Base-by-base conservation (phyloP, 2,797 vertebrate genomes). In the Parauchenoglanis punctatus region DNA sequence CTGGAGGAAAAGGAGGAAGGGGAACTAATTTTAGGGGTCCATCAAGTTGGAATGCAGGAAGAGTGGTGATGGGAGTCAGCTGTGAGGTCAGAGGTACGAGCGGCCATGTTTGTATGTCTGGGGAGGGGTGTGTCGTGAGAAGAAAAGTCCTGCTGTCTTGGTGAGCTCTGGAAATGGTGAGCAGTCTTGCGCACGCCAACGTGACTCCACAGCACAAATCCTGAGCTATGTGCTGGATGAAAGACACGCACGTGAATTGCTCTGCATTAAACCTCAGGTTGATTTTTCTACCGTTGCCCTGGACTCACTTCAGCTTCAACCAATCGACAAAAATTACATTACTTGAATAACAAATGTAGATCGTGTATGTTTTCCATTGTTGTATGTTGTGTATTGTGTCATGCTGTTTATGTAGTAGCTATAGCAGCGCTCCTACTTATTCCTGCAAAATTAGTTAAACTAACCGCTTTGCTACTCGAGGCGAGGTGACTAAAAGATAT, bases 41-140 rank as follows among this genome's bases (percentile, higher is more conserved):
- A 87, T 87, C 87, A 85, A 72, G 87, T 90, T 91, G 81, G 84
- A 49, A 46, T 87, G 20, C 88, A 87, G 91, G 89, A 92, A 85
- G 85, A 70, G 84, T 49, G 20, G 59, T 92, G 93, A 93, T 92
- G 88, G 92, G 87, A 81, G 78, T 93, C 92, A 89, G 92, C 94
- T 93, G 91, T 90, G 86, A 88, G 85, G 73, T 86, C 75, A 35
- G 63, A 11, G 63, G 40, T 72, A 49, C 3, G 86, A 28, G 52
- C 4, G 6, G 4, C 46, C 28, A 81, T 49, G 87, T 84, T 49
- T 90, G 92, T 72, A 25, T 49, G 88, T 86, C 83, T 80, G 78
- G 80, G 76, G 84, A 12, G 63, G 56, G 28, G 73, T 86, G 93
- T 61, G 92, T 93, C 92, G 90, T 94, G 94, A 94, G 94, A 94